Evolutionary conservation across 2,113 vertebrate species (phyloP), one percentile per base, ranked within the genome.

Genomic region (Gorsachius goisagi): DNA sequence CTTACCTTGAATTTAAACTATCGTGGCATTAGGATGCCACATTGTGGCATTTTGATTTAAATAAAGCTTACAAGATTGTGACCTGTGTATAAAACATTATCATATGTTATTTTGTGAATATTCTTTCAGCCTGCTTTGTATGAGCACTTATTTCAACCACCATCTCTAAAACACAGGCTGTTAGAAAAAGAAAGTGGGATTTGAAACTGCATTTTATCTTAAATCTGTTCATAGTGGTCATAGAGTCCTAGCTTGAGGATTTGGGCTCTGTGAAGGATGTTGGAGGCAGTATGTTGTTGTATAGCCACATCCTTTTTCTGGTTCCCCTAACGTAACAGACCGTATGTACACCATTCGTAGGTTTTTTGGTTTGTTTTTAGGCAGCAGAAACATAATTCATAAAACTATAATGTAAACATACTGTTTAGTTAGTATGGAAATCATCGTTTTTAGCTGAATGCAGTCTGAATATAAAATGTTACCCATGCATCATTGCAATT

Each of bases 41-140:
- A n/a, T n/a, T n/a, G n/a, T n/a, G n/a, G n/a, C n/a, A 39, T 69
- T 56, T 68, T 79, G 53, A 27, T 27, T 80, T 28, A 73, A 89
- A 52, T 39, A 49, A 52, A 58, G 12, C 9, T 64, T 39, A n/a
- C 3, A 44, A 53, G 53, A 21, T 26, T 82, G 13, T 66, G 33
- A 13, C 17, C 18, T 22, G 1, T 21, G 14, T 60, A 44, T 62
- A 58, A 75, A 68, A 72, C 0, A 0, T 45, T 45, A 26, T 50
- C 1, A 4, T 39, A 11, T 8, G 14, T 4, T 76, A 59, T 56
- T 91, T 93, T 32, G 24, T 8, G 8, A 18, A 5, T 73, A 15
- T 22, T 45, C 20, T 22, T 72, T 68, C 9, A 52, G 35, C 44
- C 20, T 79, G 5, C 23, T 63, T 22, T 30, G 22, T 45, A 15